phyloP scores from a whole-genome alignment of 2,888 invertebrate species.

The Lottia scabra region DNA sequence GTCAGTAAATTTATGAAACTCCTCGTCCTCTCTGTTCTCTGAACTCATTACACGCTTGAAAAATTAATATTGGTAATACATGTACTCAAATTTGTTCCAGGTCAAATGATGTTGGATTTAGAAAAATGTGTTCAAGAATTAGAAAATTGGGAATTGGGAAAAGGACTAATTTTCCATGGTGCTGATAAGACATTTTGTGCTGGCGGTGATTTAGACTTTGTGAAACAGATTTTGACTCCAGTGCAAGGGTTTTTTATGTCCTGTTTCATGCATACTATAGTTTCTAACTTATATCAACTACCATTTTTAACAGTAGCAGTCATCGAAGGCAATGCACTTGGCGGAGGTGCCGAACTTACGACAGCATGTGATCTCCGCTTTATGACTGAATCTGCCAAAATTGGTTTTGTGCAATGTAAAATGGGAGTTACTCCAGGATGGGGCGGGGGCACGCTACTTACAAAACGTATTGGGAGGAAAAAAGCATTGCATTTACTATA shows the following conservation, averaged over 20 bases:
- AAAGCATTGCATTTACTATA: conserved; percentile 69
- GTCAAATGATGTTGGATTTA: conserved; percentile 73
- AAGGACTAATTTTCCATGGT: conserved; percentile 71
- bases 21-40: too few species aligned
- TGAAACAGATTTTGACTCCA: conserved; percentile 58
- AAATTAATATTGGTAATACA: too few species aligned
- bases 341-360: conserved; percentile 73
- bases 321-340: conserved; percentile 71
- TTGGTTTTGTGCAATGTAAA: conserved; percentile 71
- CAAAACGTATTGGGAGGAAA: conserved; percentile 67
- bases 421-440: conserved; percentile 73
- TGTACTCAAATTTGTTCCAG: conserved; percentile 63
- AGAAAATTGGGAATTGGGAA: conserved; percentile 70
- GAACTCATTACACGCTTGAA: too few species aligned
- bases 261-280: conserved; percentile 70
- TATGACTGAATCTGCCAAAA: conserved; percentile 63
- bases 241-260: conserved; percentile 69
- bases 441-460: conserved; percentile 71
- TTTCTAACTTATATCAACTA: conserved; percentile 68
- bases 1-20: too few species aligned
- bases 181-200: conserved; percentile 72
- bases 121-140: conserved; percentile 68
- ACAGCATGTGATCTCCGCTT: conserved; percentile 72
- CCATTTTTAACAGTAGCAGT: conserved; percentile 72
- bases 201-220: conserved; percentile 72